A percentile compares a stretch with the other conserved stretches of the same genome.
Conservation (phyloP, 2,113 vertebrate species). For the Mesoclemmys tuberculata region DNA sequence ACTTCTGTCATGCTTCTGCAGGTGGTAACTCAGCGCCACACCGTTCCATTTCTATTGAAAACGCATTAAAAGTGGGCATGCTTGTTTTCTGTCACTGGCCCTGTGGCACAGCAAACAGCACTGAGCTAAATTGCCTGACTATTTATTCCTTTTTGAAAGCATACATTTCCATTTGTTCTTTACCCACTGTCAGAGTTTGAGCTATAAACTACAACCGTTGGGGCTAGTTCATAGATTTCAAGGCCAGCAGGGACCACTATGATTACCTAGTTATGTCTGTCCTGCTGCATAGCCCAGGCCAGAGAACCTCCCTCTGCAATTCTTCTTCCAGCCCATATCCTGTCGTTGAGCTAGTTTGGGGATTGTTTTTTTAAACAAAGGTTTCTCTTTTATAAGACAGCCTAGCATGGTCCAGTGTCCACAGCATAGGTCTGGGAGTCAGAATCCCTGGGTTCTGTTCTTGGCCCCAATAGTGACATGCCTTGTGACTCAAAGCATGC, state of each 20-base stretch:
- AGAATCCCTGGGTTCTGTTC: not conserved
- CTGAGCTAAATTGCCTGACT: fast-evolving
- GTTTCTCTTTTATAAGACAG: not conserved
- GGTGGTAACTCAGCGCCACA: not conserved
- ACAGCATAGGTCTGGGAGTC: fast-evolving
- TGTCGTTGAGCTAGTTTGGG: no score
- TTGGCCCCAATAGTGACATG: not conserved
- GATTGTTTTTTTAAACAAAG: not conserved
- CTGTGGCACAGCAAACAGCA: not conserved
- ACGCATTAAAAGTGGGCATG: not conserved
- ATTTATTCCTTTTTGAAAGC: fast-evolving
- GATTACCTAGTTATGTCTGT: fast-evolving
- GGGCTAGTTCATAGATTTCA: fast-evolving
- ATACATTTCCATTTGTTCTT: fast-evolving
- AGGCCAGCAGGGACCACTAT: not conserved
- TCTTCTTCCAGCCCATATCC: not conserved
- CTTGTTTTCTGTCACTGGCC: not conserved
- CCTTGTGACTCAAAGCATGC: not conserved
- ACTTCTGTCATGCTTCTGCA: not conserved
- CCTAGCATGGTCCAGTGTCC: not conserved
- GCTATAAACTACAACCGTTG: fast-evolving
- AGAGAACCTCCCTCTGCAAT: not conserved
- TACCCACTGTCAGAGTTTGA: fast-evolving
- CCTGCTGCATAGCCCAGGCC: no score
- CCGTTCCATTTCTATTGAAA: not conserved